Conservation (phyloP, 2,888 invertebrate genomes). For the Ypsolopha scabrella region DNA sequence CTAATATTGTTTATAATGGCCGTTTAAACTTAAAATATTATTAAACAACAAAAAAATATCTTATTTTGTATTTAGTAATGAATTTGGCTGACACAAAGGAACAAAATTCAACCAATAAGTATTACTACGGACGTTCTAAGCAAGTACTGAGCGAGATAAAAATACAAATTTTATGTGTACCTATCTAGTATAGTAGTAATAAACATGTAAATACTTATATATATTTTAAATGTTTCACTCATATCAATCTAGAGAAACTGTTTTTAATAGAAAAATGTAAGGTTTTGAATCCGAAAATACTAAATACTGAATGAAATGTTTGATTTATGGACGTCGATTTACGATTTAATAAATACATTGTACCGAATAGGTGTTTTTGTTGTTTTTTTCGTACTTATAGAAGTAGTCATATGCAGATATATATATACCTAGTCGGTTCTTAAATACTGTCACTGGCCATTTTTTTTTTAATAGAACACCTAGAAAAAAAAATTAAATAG, state of each 20-base stretch:
- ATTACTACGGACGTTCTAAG: slow-evolving; percentile 11
- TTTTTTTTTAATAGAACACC: too few relatives aligned
- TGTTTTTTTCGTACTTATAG: too few relatives aligned
- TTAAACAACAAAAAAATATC: background rate
- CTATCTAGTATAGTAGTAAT: slow-evolving; percentile 43
- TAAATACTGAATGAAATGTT: slow-evolving; percentile 26
- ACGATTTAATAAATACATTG: slow-evolving; percentile 64
- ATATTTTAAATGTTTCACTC: slow-evolving; percentile 65
- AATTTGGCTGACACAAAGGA: background rate
- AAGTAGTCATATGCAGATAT: too few relatives aligned
- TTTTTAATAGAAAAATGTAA: slow-evolving; percentile 59
- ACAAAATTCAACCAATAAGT: slow-evolving; percentile 15
- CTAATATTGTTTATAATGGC: too few relatives aligned
- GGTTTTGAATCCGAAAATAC: slow-evolving; percentile 47
- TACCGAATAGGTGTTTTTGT: slow-evolving; percentile 24
- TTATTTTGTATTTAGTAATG: background rate
- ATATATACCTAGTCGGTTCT: too few relatives aligned
- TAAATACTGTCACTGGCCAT: too few relatives aligned
- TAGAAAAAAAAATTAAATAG: too few relatives aligned
- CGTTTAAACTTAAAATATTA: too few relatives aligned
- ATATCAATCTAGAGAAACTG: slow-evolving; percentile 63
- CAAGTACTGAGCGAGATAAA: slow-evolving; percentile 23
- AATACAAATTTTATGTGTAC: slow-evolving; percentile 35
- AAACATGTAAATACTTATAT: slow-evolving; percentile 58
- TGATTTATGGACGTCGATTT: slow-evolving; percentile 59